Percentiles rank a stretch among this genome's conserved stretches.
phyloP scores from a whole-genome alignment of 2,888 invertebrate species.

The Phasia obesa region DNA sequence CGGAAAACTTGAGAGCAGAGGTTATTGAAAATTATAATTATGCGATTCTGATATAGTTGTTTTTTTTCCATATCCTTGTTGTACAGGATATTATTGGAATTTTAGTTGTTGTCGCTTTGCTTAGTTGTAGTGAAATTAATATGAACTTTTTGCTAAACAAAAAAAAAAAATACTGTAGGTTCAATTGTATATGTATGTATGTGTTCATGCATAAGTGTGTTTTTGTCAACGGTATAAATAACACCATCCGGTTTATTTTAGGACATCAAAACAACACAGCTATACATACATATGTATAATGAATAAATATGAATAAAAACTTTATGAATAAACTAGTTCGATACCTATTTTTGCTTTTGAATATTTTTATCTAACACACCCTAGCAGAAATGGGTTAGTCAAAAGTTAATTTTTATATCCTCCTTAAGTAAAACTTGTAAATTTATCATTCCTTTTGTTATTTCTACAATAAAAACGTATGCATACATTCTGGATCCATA shows the following conservation, averaged over 20 bases:
- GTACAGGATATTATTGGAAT: slow-evolving; percentile 35
- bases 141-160: slow-evolving; percentile 43
- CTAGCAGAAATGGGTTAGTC: background rate
- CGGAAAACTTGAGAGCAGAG: slow-evolving; percentile 1
- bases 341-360: slow-evolving; percentile 11
- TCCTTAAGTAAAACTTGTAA: too few species aligned
- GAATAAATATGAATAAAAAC: slow-evolving; percentile 56
- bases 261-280: slow-evolving; percentile 21
- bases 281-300: slow-evolving; percentile 10
- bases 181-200: background rate
- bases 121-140: slow-evolving; percentile 38
- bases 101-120: slow-evolving; percentile 24
- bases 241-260: slow-evolving; percentile 56
- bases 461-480: too few species aligned
- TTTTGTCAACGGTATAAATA: background rate
- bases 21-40: slow-evolving; percentile 30
- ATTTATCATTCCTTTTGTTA: too few species aligned
- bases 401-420: too few species aligned
- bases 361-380: background rate
- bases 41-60: slow-evolving; percentile 20
- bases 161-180: background rate
- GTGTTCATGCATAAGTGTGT: slow-evolving; percentile 18
- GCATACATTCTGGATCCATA: too few species aligned
- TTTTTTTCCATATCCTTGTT: slow-evolving; percentile 55
- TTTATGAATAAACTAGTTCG: slow-evolving; percentile 9